Base-by-base conservation (phyloP, 2,888 invertebrate species). In the Cerceris ruficornis region DNA sequence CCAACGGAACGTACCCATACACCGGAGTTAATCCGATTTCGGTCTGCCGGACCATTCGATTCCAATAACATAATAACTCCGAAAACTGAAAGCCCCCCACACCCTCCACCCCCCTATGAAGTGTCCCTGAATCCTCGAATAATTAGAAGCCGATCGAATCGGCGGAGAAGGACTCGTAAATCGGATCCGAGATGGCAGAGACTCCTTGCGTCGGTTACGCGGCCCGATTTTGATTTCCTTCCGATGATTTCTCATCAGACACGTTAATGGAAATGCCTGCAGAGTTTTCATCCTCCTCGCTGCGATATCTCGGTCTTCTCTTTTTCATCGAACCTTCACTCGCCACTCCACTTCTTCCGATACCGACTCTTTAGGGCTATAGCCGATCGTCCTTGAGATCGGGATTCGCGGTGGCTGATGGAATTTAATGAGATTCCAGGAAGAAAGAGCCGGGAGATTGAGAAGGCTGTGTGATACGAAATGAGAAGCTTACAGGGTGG, bases 21-120 rank as follows among this genome's bases (percentile, higher is more conserved):
- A 82, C 82, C 81, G 77, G 75, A 80, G 83, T 83, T 89, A 89
- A 90, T 88, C 88, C 85, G 87, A 88, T 88, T 89, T 76, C 73
- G 59, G 41, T 69, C 67, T 70, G 75, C 73, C 66, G 81, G 82
- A 76, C 82, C 86, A 87, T 87, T 88, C 88, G 87, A 89, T 89
- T 88, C 85, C 88, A 86, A 88, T 90, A 89, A 88, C 87, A 87
- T 87, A 87, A 89, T 89, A 89, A 89, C 86, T 59, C n/a, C 73
- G 67, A 70, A 69, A 77, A 69, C 64, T 54, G 54, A 69, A 67
- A 67, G 28, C 28, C 28, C 4, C 28, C 28, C 28, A 2, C 28
- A 28, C 61, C 59, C 69, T 28, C 9, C 52, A 43, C 28, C 28
- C 28, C 28, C 28, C n/a, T n/a, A 28, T 28, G 28, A 28, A 28